phyloP scores from a whole-genome alignment of 2,888 invertebrate genomes.

The Lasioglossum calceatum region DNA sequence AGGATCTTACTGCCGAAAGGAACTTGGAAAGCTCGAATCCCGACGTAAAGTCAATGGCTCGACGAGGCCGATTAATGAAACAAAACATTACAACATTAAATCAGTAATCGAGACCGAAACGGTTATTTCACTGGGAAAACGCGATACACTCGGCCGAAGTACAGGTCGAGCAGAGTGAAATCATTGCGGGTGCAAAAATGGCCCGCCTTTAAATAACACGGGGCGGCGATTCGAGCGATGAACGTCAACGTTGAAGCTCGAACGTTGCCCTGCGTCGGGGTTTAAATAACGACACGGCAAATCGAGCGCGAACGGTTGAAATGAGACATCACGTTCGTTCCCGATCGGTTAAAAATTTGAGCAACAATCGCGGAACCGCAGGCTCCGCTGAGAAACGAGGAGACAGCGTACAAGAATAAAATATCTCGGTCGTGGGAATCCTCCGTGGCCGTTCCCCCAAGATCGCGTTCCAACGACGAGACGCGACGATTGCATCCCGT shows the following conservation, averaged over 20 bases:
- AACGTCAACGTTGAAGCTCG: background rate
- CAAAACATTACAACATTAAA: no score
- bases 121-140: background rate
- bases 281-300: background rate
- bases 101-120: background rate
- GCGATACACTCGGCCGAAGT: background rate
- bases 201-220: background rate
- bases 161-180: background rate
- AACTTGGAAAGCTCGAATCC: background rate
- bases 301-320: constrained; percentile 8
- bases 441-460: constrained; percentile 11
- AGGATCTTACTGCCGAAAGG: background rate
- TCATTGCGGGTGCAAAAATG: background rate
- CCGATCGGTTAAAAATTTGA: constrained; percentile 44
- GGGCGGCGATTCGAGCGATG: background rate
- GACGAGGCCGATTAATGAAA: background rate
- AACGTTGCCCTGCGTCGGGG: no score
- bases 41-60: background rate
- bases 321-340: background rate
- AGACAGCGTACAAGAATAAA: constrained; percentile 47
- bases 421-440: constrained; percentile 33
- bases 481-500: background rate
- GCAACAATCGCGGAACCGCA: constrained; percentile 51
- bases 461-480: background rate
- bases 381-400: constrained; percentile 35